Evolutionary conservation across 2,797 vertebrate genomes (phyloP), one percentile per base, ranked within the genome.

Genomic region (Centropyge bicolor): DNA sequence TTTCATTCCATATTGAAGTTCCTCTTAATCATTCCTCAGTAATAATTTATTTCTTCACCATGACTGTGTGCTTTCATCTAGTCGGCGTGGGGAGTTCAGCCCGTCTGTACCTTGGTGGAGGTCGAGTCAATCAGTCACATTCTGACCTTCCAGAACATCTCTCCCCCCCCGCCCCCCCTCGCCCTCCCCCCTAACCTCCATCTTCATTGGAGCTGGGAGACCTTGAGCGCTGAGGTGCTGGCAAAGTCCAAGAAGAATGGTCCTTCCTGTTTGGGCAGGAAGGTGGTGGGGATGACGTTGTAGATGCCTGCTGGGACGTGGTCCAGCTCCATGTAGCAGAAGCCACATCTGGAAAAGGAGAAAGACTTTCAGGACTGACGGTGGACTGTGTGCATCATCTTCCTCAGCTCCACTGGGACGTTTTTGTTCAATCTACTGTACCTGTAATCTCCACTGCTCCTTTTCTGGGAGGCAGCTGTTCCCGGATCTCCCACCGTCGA

Each of bases 211-310:
- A 99, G 97, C 82, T 98, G 97, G 16, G 97, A 97, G 49, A 97
- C 95, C 81, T 96, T 97, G 70, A 98, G 88, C 46, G 97, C 90
- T 1, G 80, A 70, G 72, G 89, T 82, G 77, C 97, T 98, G 93
- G 95, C 95, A 59, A 99, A 97, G 94, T 99, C 98, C 92, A 99
- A 90, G 94, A 99, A 99, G 91, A 99, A 99, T 17, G 97, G 98
- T 41, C 98, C 98, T 88, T 99, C 98, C 92, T 99, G 98, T 88
- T 97, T 97, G 85, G 98, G 97, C 72, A 99, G 91, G 91, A 99
- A 99, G 74, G 98, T 99, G 88, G 97, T 98, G 71, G 98, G 97
- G 85, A 96, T 97, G 85, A 99, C 91, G 75, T 99, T 99, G 91
- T 98, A 99, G 92, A 98, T 91, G 41, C 98, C 98, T 40, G 97